Percentiles rank a stretch among this genome's conserved stretches.
phyloP scores from a whole-genome alignment of 2,888 invertebrate genomes.

The Nymphalis urticae region DNA sequence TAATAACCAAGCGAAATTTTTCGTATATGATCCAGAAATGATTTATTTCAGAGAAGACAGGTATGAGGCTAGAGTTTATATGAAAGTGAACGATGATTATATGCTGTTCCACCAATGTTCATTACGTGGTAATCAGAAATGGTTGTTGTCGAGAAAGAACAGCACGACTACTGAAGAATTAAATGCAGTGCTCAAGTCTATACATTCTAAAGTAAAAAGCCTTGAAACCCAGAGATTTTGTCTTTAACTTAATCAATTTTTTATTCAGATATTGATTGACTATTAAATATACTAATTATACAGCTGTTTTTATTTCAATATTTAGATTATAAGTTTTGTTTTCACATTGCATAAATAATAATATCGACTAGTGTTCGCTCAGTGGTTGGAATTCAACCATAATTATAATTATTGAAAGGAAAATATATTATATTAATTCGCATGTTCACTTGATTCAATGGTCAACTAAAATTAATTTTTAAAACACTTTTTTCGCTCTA shows the following conservation, averaged over 20 bases:
- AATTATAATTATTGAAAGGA: too few relatives aligned
- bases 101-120: constrained; percentile 23
- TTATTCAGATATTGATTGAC: not conserved
- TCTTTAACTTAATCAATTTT: not conserved
- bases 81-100: constrained; percentile 28
- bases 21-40: constrained; percentile 16
- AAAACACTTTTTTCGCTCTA: too few relatives aligned
- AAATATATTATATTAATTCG: too few relatives aligned
- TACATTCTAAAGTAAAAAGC: constrained; percentile 15
- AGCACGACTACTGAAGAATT: constrained; percentile 25
- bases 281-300: not conserved
- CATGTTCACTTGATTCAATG: too few relatives aligned
- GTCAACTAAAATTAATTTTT: too few relatives aligned
- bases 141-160: constrained; percentile 28
- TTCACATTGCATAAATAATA: too few relatives aligned
- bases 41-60: not conserved
- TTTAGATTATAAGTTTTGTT: too few relatives aligned
- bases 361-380: too few relatives aligned
- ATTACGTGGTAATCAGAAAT: constrained; percentile 9
- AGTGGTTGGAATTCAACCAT: too few relatives aligned
- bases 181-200: constrained; percentile 19
- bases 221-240: constrained; percentile 29
- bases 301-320: too few relatives aligned
- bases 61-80: constrained; percentile 19
- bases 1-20: constrained; percentile 14